A percentile compares a stretch with the other conserved stretches of the same genome.
These are phyloP conservation scores for Enhydra lutris DNA, from an alignment of 2,113 vertebrate species.

Conservation along the genomic window DNA sequence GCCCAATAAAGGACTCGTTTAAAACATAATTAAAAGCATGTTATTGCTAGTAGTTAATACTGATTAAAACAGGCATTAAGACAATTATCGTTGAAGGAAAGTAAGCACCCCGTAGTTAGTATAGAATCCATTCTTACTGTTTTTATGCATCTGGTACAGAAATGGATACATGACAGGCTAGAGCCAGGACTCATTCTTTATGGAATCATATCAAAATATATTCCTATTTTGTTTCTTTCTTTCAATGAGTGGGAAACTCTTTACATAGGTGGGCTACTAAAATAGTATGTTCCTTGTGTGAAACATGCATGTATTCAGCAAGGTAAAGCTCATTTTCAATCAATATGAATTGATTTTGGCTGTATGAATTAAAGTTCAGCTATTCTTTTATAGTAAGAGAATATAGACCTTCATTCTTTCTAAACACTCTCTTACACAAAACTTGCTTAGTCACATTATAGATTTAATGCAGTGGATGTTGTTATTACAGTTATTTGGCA, in stretches of 20 bases:
- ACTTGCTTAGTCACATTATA: background rate
- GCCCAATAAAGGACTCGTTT: conserved; percentile 90
- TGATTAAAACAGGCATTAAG: conserved; percentile 92
- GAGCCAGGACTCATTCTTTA: conserved; percentile 15
- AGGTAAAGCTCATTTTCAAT: background rate
- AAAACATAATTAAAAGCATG: conserved; percentile 95
- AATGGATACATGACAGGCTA: conserved; percentile 64
- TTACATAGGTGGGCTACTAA: background rate
- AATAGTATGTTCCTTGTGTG: background rate
- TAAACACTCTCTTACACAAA: background rate
- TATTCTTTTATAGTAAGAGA: background rate
- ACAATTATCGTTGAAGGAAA: conserved; percentile 92
- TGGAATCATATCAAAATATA: conserved; percentile 36
- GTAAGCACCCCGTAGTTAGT: conserved; percentile 84
- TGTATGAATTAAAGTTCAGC: background rate
- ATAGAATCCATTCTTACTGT: conserved; percentile 75
- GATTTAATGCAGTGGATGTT: background rate
- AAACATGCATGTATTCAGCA: background rate
- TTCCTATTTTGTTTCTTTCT: conserved; percentile 19
- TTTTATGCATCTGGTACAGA: conserved; percentile 71
- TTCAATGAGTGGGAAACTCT: background rate
- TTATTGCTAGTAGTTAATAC: conserved; percentile 97
- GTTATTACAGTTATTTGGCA: background rate
- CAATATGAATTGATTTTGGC: background rate
- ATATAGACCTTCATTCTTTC: background rate